Evolutionary conservation across 2,113 vertebrate genomes (phyloP), one percentile per base, ranked within the genome.

Genomic region (Larimichthys crocea): DNA sequence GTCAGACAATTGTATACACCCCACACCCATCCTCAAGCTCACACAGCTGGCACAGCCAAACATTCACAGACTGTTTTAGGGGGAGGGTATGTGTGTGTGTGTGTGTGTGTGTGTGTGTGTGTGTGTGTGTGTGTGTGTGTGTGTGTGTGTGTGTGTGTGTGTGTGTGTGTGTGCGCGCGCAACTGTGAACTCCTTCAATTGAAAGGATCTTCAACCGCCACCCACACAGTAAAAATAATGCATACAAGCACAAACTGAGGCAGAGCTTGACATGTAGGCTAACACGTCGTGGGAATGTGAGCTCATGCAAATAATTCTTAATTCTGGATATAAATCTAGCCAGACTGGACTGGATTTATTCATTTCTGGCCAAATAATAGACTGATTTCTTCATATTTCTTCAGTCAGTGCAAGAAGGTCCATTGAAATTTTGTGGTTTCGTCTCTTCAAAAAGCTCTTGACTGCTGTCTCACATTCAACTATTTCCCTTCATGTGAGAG

Each of bases 11-110:
- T 92, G 89, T 92, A 93, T 90, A 94, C 85, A 90, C 82, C 86
- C 86, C 85, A 91, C 88, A 87, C 89, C 87, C 90, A 82, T 40
- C 20, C 10, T 74, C 83, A 81, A 92, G 86, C 78, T 85, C 91
- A 81, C 87, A 91, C 89, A 92, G 92, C 92, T 93, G 89, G 89
- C 80, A 88, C 83, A 67, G 77, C 61, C 90, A 94, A 93, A 94
- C 85, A 94, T 89, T 92, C 84, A 88, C 83, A 76, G 76, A 55
- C 70, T 81, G 79, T 74, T 79, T 81, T 63, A 60, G 62, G 29
- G 49, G 61, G 70, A 6, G 40, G 24, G 72, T 29, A 16, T 69
- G 50, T 70, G 11, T 15, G 7, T 19, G 68, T 49, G 55, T 55
- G 22, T 48, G 20, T 44, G 69, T 26, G 57, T 14, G 24, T 66